phyloP scores from a whole-genome alignment of 2,888 invertebrate species.

The Empis stercorea region DNA sequence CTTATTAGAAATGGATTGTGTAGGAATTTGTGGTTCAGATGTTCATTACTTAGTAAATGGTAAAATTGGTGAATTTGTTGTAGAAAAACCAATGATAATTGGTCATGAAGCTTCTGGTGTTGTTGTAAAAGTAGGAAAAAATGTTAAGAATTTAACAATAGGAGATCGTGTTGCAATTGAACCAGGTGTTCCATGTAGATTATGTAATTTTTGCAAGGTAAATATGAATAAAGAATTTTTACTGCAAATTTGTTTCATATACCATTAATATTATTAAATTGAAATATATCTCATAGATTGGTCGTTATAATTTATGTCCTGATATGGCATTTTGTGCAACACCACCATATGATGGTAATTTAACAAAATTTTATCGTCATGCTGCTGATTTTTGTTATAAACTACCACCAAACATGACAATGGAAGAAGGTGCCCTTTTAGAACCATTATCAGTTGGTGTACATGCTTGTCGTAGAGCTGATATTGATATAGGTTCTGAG shows the following conservation, averaged over 20 bases:
- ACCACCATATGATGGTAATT: constrained; percentile 83
- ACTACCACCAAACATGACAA: constrained; percentile 74
- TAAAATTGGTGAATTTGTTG: constrained; percentile 72
- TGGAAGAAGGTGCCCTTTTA: constrained; percentile 87
- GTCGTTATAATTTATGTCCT: constrained; percentile 81
- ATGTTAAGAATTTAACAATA: constrained; percentile 51
- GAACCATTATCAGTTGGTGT: constrained; percentile 91
- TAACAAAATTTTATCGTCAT: constrained; percentile 76
- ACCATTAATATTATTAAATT: too few species aligned
- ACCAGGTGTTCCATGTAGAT: constrained; percentile 81
- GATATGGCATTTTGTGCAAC: constrained; percentile 89
- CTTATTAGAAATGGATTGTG: constrained; percentile 73
- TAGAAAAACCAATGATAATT: constrained; percentile 81
- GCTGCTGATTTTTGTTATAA: constrained; percentile 82
- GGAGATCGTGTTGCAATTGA: constrained; percentile 92
- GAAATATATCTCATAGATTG: constrained; percentile 28
- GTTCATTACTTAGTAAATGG: constrained; percentile 85
- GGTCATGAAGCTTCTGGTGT: constrained; percentile 87
- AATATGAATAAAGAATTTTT: too few species aligned
- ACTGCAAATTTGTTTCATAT: too few species aligned
- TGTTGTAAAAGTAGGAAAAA: constrained; percentile 59
- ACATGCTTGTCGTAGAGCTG: constrained; percentile 80
- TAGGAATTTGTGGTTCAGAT: constrained; percentile 96
- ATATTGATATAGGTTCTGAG: constrained; percentile 54
- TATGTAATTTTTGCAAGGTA: constrained; percentile 70